phyloP scores from a whole-genome alignment of 2,888 invertebrate species.

The Cerastoderma edule region DNA sequence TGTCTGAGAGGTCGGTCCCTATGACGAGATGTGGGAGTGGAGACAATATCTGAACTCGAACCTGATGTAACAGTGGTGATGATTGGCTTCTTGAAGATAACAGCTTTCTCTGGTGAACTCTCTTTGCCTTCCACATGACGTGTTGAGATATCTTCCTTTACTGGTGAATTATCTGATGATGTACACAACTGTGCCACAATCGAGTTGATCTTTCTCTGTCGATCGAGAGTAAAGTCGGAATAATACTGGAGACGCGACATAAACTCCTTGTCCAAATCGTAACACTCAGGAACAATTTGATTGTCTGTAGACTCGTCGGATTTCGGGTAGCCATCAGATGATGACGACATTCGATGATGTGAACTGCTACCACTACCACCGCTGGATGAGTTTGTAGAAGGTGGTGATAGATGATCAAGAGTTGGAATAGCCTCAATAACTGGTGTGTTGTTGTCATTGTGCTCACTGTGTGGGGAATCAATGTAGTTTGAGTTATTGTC shows the following conservation, averaged over 20 bases:
- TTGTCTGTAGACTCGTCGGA: conserved; percentile 70
- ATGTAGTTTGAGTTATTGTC: conserved; percentile 70
- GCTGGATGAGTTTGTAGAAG: conserved; percentile 55
- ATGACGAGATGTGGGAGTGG: conserved; percentile 56
- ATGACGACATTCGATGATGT: conserved; percentile 53
- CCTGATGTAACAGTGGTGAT: conserved; percentile 54
- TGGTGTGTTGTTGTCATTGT: conserved; percentile 52
- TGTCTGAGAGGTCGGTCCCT: conserved; percentile 49
- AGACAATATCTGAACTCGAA: conserved; percentile 59
- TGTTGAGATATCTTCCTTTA: conserved; percentile 62
- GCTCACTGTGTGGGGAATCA: conserved; percentile 57
- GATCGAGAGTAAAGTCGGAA: conserved; percentile 76
- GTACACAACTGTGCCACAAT: conserved; percentile 52
- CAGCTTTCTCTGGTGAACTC: conserved; percentile 52
- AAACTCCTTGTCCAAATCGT: conserved; percentile 71
- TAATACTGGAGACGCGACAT: conserved; percentile 76
- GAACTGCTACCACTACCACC: conserved; percentile 45
- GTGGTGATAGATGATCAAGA: conserved; percentile 55
- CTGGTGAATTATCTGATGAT: conserved; percentile 45
- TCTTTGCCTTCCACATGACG: conserved; percentile 71
- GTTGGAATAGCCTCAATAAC: conserved; percentile 58
- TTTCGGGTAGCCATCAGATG: conserved; percentile 69
- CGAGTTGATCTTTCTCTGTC: conserved; percentile 74
- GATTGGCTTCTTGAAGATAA: conserved; percentile 48
- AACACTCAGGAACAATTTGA: conserved; percentile 70